Conservation (phyloP, 2,113 vertebrate species). For the Etheostoma spectabile region DNA sequence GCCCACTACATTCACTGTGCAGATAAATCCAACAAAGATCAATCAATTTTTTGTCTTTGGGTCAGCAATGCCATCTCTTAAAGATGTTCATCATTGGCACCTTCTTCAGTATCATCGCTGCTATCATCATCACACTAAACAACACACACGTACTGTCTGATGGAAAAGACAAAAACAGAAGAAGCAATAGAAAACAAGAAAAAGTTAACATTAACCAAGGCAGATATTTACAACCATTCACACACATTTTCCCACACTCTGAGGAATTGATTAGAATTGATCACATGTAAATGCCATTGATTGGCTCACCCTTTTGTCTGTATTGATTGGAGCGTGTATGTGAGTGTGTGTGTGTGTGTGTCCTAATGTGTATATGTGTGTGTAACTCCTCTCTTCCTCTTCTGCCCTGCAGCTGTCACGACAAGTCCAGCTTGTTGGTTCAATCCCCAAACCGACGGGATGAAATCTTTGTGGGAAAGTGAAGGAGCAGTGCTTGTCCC, state of each 20-base stretch:
- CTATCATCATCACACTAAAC: background rate
- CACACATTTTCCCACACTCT: conserved; percentile 66
- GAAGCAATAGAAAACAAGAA: background rate
- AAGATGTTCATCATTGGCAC: background rate
- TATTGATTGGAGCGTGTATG: conserved; percentile 25
- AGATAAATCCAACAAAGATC: background rate
- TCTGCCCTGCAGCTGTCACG: conserved; percentile 63
- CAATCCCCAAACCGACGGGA: too few species aligned
- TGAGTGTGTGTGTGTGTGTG: conserved; percentile 1
- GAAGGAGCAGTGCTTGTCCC: too few species aligned
- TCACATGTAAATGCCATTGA: conserved; percentile 70
- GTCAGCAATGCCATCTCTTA: background rate
- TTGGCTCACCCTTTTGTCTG: conserved; percentile 42
- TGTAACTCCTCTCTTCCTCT: background rate
- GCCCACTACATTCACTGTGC: background rate
- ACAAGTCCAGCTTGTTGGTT: too few species aligned
- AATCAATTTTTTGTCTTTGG: background rate
- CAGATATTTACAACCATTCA: conserved; percentile 30
- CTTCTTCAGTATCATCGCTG: background rate
- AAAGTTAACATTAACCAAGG: background rate
- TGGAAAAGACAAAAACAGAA: background rate
- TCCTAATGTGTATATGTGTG: background rate
- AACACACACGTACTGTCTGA: background rate
- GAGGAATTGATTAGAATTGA: conserved; percentile 67
- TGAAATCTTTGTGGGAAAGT: too few species aligned